A percentile compares a stretch with the other conserved stretches of the same genome.
Evolutionary conservation across 2,797 vertebrate genomes (phyloP).

Genomic region (Micrastur ruficollis): DNA sequence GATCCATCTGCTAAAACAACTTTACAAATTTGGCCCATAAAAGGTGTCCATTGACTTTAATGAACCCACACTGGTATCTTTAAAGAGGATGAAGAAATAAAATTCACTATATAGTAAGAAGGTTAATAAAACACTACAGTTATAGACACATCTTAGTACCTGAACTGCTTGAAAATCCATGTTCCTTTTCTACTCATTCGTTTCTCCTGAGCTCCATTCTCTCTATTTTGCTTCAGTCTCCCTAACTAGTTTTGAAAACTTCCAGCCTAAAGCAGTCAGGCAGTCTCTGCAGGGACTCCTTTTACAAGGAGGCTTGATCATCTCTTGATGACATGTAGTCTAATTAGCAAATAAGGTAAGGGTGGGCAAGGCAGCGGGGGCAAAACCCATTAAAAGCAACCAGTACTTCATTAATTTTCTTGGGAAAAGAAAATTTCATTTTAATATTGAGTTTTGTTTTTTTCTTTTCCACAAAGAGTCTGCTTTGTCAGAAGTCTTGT

Average conservation of each 20-base stretch:
- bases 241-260: background rate
- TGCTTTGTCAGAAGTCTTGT: background rate
- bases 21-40: background rate
- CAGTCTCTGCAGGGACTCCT: background rate
- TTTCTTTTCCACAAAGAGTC: background rate
- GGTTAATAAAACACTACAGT: background rate
- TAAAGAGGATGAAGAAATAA: background rate
- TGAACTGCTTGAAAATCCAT: background rate
- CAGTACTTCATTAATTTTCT: constrained; percentile 13
- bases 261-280: background rate
- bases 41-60: background rate
- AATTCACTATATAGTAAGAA: background rate
- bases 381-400: constrained; percentile 27
- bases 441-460: background rate
- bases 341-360: constrained; percentile 31
- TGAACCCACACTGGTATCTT: background rate
- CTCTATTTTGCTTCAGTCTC: background rate
- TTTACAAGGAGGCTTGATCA: background rate
- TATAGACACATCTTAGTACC: background rate
- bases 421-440: background rate
- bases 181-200: background rate
- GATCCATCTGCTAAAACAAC: background rate
- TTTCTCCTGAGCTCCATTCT: background rate
- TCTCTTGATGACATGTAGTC: background rate
- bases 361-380: background rate